Percentiles rank a stretch among this genome's conserved stretches.
Evolutionary conservation across 1,140 invertebrate species (phyloP).

Genomic region (Drosophila malerkotliana): DNA sequence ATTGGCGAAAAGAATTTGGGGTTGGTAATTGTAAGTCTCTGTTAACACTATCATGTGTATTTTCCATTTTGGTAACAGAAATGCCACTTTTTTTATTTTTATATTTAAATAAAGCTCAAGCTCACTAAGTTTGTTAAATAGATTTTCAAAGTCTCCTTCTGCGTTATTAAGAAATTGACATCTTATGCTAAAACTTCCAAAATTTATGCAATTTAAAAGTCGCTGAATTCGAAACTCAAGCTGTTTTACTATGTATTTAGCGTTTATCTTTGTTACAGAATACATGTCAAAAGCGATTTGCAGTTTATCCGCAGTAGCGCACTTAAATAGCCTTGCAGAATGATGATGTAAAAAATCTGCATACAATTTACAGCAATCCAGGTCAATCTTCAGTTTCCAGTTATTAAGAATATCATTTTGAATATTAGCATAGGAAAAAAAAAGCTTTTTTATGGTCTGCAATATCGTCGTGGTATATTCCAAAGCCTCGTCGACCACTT

Average conservation of each 20-base stretch:
- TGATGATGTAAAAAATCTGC: constrained; percentile 64
- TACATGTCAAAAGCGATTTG: constrained; percentile 61
- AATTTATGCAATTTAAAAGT: constrained; percentile 71
- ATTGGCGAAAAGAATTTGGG: background rate
- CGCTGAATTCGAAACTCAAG: constrained; percentile 72
- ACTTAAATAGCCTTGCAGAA: constrained; percentile 66
- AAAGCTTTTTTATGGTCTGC: constrained; percentile 39
- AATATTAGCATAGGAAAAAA: constrained; percentile 60
- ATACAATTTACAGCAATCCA: constrained; percentile 57
- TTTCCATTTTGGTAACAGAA: background rate
- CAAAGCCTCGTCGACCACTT: constrained; percentile 67
- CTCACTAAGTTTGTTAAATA: constrained; percentile 61
- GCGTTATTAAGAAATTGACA: constrained; percentile 66
- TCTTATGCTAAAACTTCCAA: constrained; percentile 46
- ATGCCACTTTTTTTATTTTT: constrained; percentile 52
- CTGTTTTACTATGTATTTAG: constrained; percentile 68
- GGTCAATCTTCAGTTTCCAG: constrained; percentile 57
- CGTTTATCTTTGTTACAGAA: constrained; percentile 61
- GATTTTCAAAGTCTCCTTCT: constrained; percentile 58
- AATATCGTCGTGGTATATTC: constrained; percentile 64
- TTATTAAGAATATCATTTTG: constrained; percentile 54
- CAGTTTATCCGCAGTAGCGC: constrained; percentile 47
- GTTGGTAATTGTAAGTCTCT: background rate
- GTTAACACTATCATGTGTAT: background rate
- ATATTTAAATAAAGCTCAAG: constrained; percentile 67